Conservation (phyloP, 2,113 vertebrate genomes). For the Scophthalmus maximus region DNA sequence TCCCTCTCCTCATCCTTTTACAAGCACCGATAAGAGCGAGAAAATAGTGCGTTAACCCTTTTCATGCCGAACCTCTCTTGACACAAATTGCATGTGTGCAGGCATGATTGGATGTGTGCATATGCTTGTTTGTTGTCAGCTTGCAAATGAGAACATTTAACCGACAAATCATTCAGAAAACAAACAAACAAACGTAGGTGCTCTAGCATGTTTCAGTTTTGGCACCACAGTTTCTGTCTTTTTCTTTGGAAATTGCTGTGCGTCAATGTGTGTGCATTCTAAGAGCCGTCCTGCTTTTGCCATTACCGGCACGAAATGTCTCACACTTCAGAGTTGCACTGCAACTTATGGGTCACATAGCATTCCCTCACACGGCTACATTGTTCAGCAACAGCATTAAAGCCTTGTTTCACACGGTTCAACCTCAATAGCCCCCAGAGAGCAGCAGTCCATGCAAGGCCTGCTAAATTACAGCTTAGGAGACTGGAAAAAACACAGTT, state of each 20-base stretch:
- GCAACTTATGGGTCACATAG: slow-evolving; percentile 24
- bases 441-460: slow-evolving; percentile 41
- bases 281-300: slow-evolving; percentile 7
- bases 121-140: slow-evolving; percentile 65
- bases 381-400: slow-evolving; percentile 55
- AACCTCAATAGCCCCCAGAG: slow-evolving; percentile 46
- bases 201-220: neutral
- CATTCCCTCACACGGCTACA: slow-evolving; percentile 42
- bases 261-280: no score
- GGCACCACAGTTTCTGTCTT: neutral
- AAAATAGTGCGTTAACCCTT: slow-evolving; percentile 79
- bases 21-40: slow-evolving; percentile 76
- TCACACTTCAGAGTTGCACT: slow-evolving; percentile 33
- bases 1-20: slow-evolving; percentile 78
- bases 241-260: neutral
- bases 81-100: slow-evolving; percentile 64
- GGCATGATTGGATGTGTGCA: slow-evolving; percentile 47
- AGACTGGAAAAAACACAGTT: slow-evolving; percentile 51
- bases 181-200: slow-evolving; percentile 60
- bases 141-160: slow-evolving; percentile 61
- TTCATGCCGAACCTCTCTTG: slow-evolving; percentile 62
- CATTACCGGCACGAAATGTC: slow-evolving; percentile 15
- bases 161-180: slow-evolving; percentile 55
- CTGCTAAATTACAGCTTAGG: slow-evolving; percentile 57
- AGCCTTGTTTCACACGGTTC: slow-evolving; percentile 52